A percentile compares a stretch with the other conserved stretches of the same genome.
phyloP scores from a whole-genome alignment of 2,888 invertebrate genomes.

The Cataglyphis livida region DNA sequence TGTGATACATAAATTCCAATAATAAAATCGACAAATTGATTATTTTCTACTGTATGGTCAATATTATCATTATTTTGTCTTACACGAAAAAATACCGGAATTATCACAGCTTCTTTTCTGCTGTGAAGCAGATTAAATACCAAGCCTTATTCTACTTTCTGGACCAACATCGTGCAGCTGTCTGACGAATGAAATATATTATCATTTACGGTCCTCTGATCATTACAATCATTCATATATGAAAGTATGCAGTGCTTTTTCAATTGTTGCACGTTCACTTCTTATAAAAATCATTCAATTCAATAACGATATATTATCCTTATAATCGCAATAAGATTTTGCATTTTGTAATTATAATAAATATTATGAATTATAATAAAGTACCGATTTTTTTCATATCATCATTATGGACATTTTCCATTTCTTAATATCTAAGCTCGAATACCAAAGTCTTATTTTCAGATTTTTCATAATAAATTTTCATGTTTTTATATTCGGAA shows the following conservation, averaged over 20 bases:
- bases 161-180: slow-evolving; percentile 45
- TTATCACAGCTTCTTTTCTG: slow-evolving; percentile 71
- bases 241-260: slow-evolving; percentile 2
- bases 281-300: background rate
- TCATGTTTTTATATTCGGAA: slow-evolving; percentile 57
- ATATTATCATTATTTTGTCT: slow-evolving; percentile 39
- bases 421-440: slow-evolving; percentile 49
- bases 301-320: slow-evolving; percentile 2
- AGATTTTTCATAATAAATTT: slow-evolving; percentile 50
- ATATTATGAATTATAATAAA: slow-evolving; percentile 17
- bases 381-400: background rate
- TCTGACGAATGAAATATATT: slow-evolving; percentile 42
- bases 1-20: slow-evolving; percentile 9
- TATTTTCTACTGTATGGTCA: slow-evolving; percentile 53
- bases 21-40: slow-evolving; percentile 55
- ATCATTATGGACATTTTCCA: background rate
- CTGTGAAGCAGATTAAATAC: slow-evolving; percentile 66
- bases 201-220: slow-evolving; percentile 10
- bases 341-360: slow-evolving; percentile 21
- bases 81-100: slow-evolving; percentile 60
- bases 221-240: slow-evolving; percentile 17
- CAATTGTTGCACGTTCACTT: background rate
- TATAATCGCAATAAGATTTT: slow-evolving; percentile 12
- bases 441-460: slow-evolving; percentile 53
- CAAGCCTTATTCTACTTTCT: slow-evolving; percentile 46